Percentiles rank a stretch among this genome's conserved stretches.
phyloP scores from a whole-genome alignment of 1,140 invertebrate species.

The Globodera rostochiensis region DNA sequence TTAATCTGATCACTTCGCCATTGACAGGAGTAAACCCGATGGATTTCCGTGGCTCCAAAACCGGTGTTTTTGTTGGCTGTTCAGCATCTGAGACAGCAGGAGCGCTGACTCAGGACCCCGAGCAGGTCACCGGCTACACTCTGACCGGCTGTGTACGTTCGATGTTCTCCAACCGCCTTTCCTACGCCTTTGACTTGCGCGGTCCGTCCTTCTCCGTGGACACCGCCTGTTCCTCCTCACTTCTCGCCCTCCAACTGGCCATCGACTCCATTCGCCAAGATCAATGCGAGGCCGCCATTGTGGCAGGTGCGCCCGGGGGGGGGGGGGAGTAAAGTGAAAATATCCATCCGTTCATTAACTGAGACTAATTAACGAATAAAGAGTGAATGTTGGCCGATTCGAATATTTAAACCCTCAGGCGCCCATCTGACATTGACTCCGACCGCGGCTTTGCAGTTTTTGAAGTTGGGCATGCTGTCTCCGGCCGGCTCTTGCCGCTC shows the following conservation, averaged over 20 bases:
- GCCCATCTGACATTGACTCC: slow-evolving; percentile 84
- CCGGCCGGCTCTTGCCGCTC: slow-evolving; percentile 86
- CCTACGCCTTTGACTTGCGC: slow-evolving; percentile 83
- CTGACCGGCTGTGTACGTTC: slow-evolving; percentile 86
- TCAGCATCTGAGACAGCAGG: slow-evolving; percentile 71
- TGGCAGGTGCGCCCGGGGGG: slow-evolving; percentile 74
- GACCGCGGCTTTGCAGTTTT: slow-evolving; percentile 85
- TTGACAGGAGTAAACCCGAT: slow-evolving; percentile 74
- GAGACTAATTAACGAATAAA: neutral
- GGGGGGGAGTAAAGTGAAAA: too few species aligned
- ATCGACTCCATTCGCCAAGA: slow-evolving; percentile 79
- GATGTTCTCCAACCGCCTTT: slow-evolving; percentile 94
- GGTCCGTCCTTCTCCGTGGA: slow-evolving; percentile 89
- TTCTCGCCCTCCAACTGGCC: slow-evolving; percentile 82
- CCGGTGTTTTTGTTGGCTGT: slow-evolving; percentile 66
- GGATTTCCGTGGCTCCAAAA: slow-evolving; percentile 65
- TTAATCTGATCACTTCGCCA: slow-evolving; percentile 26
- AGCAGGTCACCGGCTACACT: slow-evolving; percentile 82
- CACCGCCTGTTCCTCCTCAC: slow-evolving; percentile 90
- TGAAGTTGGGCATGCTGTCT: slow-evolving; percentile 85
- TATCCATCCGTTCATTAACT: too few species aligned
- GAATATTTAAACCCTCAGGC: slow-evolving; percentile 22
- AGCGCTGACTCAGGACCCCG: slow-evolving; percentile 78
- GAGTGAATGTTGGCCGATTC: neutral
- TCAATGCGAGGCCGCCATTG: slow-evolving; percentile 87